Base-by-base conservation (phyloP, 2,888 invertebrate species). In the Balanococcus diminutus region DNA sequence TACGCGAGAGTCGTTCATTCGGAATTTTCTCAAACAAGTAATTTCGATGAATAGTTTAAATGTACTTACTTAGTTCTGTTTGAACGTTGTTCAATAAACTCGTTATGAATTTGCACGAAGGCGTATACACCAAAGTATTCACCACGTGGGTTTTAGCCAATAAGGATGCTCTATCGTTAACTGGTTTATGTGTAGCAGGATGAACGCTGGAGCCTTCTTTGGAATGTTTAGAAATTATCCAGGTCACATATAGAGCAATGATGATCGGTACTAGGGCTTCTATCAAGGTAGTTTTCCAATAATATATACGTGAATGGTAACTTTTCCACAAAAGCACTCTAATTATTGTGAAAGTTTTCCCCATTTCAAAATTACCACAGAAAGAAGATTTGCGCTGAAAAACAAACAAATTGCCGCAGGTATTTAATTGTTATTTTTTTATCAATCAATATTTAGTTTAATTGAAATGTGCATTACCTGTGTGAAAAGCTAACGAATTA, bases 261-360 rank as follows among this genome's bases (percentile, higher is more conserved):
- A 86, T 31, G 22, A 87, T 51, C 1, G 88, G 87, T 25, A 87
- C 4, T n/a, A 85, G 36, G 19, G 87, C 36, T 86, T 88, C 88
- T 31, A 87, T 56, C 22, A 87, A 36, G 16, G 88, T 87, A 11
- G 36, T 14, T n/a, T 87, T 46, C 87, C 87, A 87, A 72, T 87
- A 86, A 22, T 87, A 81, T 75, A 86, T 87, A 25, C 88, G 67
- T 25, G 87, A 31, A 16, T 86, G 84, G 14, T 87, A 81, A 46
- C 87, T 87, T 81, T 88, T 88, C 88, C 88, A 88, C 39, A 87
- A 36, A 42, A 88, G 36, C 9, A 87, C 86, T 84, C 86, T 87
- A 25, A 86, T 81, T 86, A 85, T 86, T 31, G 39, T 11, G 51
- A 39, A 84, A 1, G 6, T 25, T 28, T 14, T 67, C 6, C 61